Conservation (phyloP, 2,888 invertebrate species). For the Reticulitermes lucifugus region DNA sequence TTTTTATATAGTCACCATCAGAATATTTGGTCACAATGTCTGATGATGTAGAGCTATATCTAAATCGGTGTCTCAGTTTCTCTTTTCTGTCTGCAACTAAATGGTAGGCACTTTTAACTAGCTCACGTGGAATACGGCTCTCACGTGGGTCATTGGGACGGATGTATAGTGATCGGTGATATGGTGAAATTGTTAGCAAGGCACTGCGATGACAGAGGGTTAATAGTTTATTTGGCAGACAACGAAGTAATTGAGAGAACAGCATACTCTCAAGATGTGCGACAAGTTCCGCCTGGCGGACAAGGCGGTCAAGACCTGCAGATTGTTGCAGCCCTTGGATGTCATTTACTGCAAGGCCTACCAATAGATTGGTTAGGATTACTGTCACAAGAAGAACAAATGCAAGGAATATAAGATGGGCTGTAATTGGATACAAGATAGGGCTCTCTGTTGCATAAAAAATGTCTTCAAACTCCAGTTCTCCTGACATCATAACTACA, state of each 20-base stretch:
- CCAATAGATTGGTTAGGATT: conserved; percentile 84
- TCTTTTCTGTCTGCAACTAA: conserved; percentile 78
- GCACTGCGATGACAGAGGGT: conserved; percentile 78
- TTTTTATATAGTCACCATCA: conserved; percentile 8
- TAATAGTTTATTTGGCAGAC: conserved; percentile 70
- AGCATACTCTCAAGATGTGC: conserved; percentile 86
- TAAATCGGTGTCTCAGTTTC: conserved; percentile 22
- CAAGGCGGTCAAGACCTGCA: conserved; percentile 82
- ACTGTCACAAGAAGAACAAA: conserved; percentile 86
- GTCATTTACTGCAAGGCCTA: conserved; percentile 88
- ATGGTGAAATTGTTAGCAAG: conserved; percentile 78
- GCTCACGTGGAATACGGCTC: conserved; percentile 78
- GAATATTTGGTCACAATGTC: background rate
- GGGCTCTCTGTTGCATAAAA: conserved; percentile 71
- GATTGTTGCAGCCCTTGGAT: conserved; percentile 70
- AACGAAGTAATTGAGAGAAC: conserved; percentile 78
- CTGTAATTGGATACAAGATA: conserved; percentile 76
- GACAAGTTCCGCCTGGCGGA: conserved; percentile 84
- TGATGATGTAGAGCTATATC: conserved; percentile 30
- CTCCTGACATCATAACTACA: conserved; percentile 91
- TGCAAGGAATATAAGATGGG: conserved; percentile 79
- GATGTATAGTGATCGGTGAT: conserved; percentile 79
- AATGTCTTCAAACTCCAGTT: conserved; percentile 86
- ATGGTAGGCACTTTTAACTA: conserved; percentile 79
- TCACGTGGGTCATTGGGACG: conserved; percentile 87